A percentile compares a stretch with the other conserved stretches of the same genome.
Conservation (phyloP, 2,113 vertebrate genomes). For the Heterotis niloticus region DNA sequence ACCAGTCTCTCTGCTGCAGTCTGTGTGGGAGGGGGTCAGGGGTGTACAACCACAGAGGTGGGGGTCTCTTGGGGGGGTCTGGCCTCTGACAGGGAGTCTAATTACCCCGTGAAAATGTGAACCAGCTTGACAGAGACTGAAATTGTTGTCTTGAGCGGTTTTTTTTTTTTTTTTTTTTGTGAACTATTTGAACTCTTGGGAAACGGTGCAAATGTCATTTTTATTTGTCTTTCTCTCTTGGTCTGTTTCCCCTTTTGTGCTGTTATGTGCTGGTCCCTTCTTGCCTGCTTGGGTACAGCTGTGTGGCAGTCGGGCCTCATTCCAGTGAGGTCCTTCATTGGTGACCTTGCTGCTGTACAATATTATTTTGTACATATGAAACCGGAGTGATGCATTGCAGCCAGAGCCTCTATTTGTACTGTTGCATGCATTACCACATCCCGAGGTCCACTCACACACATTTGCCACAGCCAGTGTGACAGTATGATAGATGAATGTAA, state of each 20-base stretch:
- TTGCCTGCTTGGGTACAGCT: no score
- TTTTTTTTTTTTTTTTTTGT: no score
- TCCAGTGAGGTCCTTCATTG: neutral
- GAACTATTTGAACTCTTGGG: no score
- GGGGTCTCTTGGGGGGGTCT: neutral
- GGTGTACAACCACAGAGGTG: neutral
- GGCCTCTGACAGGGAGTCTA: neutral
- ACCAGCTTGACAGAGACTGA: neutral
- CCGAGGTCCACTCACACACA: neutral
- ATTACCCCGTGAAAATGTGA: neutral
- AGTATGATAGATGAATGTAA: slow-evolving; percentile 51
- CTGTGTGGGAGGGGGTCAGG: neutral
- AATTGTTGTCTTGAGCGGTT: no score
- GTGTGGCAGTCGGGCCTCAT: no score
- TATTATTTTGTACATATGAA: neutral
- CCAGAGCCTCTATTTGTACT: neutral
- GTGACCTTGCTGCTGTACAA: neutral
- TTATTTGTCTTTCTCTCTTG: no score
- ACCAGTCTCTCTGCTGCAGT: neutral
- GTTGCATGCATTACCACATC: neutral
- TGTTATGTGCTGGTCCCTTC: no score
- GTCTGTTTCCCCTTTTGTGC: no score
- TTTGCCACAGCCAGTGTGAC: slow-evolving; percentile 37
- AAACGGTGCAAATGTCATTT: no score
- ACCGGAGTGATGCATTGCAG: slow-evolving; percentile 5